phyloP scores from a whole-genome alignment of 2,888 invertebrate genomes.

The Troglohyphantes excavatus region DNA sequence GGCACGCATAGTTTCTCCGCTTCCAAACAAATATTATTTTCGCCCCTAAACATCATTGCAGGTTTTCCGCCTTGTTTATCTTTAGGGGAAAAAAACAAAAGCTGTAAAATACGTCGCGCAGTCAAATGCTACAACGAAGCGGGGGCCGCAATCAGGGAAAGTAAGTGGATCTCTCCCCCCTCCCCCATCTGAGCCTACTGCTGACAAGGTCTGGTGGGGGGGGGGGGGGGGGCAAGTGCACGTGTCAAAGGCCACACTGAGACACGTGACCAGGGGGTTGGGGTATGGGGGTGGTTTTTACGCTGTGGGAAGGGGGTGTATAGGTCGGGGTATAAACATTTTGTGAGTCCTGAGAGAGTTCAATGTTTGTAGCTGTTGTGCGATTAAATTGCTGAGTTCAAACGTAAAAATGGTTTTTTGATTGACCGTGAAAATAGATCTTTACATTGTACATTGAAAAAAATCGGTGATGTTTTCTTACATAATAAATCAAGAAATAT shows the following conservation, averaged over 20 bases:
- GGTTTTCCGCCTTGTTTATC: background rate
- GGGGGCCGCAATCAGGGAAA: slow-evolving; percentile 41
- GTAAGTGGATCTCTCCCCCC: slow-evolving; percentile 26
- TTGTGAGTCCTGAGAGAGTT: background rate
- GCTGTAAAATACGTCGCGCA: background rate
- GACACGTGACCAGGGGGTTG: slow-evolving; percentile 45
- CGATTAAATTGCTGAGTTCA: background rate
- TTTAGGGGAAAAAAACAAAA: slow-evolving; percentile 23
- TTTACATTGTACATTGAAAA: too few relatives aligned
- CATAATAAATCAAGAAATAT: too few relatives aligned
- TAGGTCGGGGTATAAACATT: background rate
- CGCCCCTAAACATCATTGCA: background rate
- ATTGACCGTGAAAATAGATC: too few relatives aligned
- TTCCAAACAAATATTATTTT: background rate
- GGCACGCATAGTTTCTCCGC: too few relatives aligned
- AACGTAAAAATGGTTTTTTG: too few relatives aligned
- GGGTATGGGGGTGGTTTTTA: background rate
- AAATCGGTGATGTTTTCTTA: background rate
- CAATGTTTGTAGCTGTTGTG: too few relatives aligned
- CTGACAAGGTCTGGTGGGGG: too few relatives aligned
- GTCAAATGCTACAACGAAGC: background rate
- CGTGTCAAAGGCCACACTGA: slow-evolving; percentile 55
- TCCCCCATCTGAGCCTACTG: background rate
- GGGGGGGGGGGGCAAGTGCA: slow-evolving; percentile 13
- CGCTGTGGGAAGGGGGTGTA: background rate